phyloP scores from a whole-genome alignment of 2,797 vertebrate species.

The Ctenopoma multispine region DNA sequence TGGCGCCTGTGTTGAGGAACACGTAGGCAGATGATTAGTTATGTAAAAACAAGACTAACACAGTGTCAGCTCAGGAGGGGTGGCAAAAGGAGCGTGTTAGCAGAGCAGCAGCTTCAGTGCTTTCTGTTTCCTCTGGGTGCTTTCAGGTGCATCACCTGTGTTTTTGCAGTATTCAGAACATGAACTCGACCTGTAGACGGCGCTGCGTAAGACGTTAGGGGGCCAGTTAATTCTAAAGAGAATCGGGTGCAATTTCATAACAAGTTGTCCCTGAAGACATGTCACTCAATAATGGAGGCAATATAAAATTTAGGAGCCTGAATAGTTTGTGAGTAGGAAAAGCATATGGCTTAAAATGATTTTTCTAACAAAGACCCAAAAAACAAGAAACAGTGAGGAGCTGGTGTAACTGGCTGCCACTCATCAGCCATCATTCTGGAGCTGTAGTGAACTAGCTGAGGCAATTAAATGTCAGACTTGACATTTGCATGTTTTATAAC shows the following conservation, averaged over 20 bases:
- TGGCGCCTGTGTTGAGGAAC: constrained; percentile 6
- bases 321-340: too few relatives aligned
- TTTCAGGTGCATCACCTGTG: background rate
- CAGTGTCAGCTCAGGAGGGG: background rate
- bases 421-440: too few relatives aligned
- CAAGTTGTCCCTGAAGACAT: background rate
- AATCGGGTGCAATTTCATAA: background rate
- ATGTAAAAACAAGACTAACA: constrained; percentile 14
- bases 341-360: too few relatives aligned
- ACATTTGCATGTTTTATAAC: background rate
- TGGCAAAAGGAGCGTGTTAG: background rate
- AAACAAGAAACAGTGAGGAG: too few relatives aligned
- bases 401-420: too few relatives aligned
- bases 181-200: background rate
- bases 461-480: too few relatives aligned
- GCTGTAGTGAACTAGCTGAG: too few relatives aligned
- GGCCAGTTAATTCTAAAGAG: background rate
- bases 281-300: too few relatives aligned
- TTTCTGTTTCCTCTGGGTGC: background rate
- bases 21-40: constrained; percentile 13
- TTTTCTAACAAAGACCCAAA: too few relatives aligned
- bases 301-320: too few relatives aligned
- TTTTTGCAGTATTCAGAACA: background rate
- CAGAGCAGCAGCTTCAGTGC: background rate
- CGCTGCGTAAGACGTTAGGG: too few relatives aligned